These are phyloP conservation scores for Ptilonorhynchus violaceus DNA, from an alignment of 2,113 vertebrate species.

Conservation along the genomic window DNA sequence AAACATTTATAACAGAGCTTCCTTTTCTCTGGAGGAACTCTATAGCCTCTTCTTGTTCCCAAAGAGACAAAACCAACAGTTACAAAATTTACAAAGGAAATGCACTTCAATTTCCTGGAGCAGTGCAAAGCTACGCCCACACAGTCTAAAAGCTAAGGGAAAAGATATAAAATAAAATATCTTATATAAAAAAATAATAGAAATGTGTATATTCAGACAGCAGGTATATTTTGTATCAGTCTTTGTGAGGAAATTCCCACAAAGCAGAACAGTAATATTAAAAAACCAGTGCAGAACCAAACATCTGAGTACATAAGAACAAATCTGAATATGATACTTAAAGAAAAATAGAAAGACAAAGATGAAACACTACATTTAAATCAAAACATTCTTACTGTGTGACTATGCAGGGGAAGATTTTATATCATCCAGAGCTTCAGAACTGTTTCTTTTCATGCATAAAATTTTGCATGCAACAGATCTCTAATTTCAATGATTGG, in stretches of 20 bases:
- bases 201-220: background rate
- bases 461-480: background rate
- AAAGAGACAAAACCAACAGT: background rate
- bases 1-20: background rate
- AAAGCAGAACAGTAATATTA: background rate
- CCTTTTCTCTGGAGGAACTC: background rate
- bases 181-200: background rate
- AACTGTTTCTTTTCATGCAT: background rate
- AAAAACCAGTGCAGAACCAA: background rate
- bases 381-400: background rate
- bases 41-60: background rate
- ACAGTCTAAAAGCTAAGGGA: background rate
- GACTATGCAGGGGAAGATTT: background rate
- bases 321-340: background rate
- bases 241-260: background rate
- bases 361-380: background rate
- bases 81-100: background rate
- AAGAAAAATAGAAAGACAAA: background rate
- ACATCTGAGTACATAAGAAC: background rate
- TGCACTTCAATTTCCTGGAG: background rate
- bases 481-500: constrained; percentile 15
- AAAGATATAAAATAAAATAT: background rate
- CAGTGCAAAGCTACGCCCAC: background rate
- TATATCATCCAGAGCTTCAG: background rate
- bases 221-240: background rate